Base-by-base conservation (phyloP, 2,797 vertebrate species). In the Acanthornis magna region DNA sequence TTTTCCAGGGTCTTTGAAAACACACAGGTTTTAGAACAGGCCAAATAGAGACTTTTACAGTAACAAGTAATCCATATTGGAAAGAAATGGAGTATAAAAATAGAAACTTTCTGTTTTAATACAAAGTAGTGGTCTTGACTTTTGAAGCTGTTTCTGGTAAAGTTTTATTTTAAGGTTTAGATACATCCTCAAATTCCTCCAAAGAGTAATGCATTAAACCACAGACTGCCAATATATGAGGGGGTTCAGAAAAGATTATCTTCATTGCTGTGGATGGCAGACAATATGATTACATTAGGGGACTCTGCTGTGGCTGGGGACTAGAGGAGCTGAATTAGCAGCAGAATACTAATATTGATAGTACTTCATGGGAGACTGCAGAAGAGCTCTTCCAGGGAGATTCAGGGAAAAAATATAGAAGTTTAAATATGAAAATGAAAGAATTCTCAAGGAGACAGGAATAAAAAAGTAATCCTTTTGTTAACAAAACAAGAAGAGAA, bases 1-100 rank as follows among this genome's bases (percentile, higher is more conserved):
- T 96, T 97, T 96, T 81, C 83, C 38, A 51, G 50, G 68, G 74
- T 95, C 91, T 96, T 96, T 85, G 77, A 88, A 93, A 53, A 34
- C 27, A 71, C 30, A 26, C 70, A 86, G 82, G 86, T 94, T 88
- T 79, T 40, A 65, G 7, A 91, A 78, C 9, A 80, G 43, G 38
- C 30, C 17, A 87, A 94, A 87, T 2, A 83, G n/a, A 75, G 47
- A 77, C 23, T 87, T 91, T 70, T 81, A 68, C 36, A 29, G 45
- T 70, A 89, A 81, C 58, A 73, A 62, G 30, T 74, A 80, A 89
- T 80, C 65, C 50, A 42, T 54, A 50, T 17, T 53, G 11, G 43
- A 81, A 87, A 73, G 55, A 90, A 95, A 88, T 43, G 13, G 21
- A 85, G 40, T 58, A 68, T 74, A 80, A 79, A 93, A 90, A 36